Evolutionary conservation across 1,140 invertebrate genomes (phyloP).

Genomic region (Calosoma granatense): DNA sequence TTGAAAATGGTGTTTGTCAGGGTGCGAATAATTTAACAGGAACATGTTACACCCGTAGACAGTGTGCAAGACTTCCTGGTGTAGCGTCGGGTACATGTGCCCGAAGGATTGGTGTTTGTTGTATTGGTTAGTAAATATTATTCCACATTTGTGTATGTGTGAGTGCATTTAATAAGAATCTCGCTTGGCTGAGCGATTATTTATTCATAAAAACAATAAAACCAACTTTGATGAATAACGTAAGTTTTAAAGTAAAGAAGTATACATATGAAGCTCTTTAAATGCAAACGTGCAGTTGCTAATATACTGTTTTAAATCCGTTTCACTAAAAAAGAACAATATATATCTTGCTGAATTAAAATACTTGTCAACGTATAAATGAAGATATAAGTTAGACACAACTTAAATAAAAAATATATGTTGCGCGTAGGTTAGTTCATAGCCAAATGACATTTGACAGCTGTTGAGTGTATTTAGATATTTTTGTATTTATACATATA

Average conservation of each 20-base stretch:
- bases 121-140: constrained; percentile 55
- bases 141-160: neutral
- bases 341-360: neutral
- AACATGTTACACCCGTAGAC: constrained; percentile 62
- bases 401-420: neutral
- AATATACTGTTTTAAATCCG: too few relatives aligned
- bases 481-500: neutral
- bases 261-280: too few relatives aligned
- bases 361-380: neutral
- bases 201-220: neutral
- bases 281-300: too few relatives aligned
- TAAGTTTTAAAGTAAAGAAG: neutral
- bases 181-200: too few relatives aligned
- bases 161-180: too few relatives aligned
- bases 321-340: too few relatives aligned
- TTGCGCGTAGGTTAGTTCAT: neutral
- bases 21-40: constrained; percentile 54
- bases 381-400: neutral
- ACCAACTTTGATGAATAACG: neutral
- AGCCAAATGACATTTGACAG: too few relatives aligned
- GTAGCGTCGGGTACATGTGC: constrained; percentile 59
- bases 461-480: neutral
- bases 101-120: constrained; percentile 56
- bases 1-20: constrained; percentile 54
- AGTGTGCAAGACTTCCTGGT: constrained; percentile 61